These are phyloP conservation scores for Athene noctua DNA, from an alignment of 2,113 vertebrate species.

Conservation along the genomic window DNA sequence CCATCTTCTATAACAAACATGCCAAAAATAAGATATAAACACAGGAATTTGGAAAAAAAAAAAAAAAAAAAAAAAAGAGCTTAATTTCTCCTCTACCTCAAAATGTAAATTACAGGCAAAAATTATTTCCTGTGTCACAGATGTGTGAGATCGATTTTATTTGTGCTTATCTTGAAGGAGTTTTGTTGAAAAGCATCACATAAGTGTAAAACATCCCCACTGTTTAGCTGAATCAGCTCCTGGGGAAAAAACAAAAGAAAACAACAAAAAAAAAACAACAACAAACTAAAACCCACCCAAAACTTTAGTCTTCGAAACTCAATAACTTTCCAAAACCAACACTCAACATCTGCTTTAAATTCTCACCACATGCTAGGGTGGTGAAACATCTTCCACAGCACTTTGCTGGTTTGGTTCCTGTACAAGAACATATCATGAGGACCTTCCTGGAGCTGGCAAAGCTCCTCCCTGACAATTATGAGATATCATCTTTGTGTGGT, in stretches of 20 bases:
- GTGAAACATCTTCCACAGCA: background rate
- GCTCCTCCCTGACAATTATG: background rate
- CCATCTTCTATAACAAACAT: background rate
- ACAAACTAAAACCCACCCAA: background rate
- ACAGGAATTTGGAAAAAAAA: background rate
- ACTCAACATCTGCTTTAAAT: background rate
- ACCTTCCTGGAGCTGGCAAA: background rate
- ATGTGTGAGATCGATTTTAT: background rate
- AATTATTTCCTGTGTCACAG: background rate
- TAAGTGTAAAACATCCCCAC: background rate
- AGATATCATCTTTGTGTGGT: conserved; percentile 32
- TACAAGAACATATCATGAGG: background rate
- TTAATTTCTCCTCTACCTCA: background rate
- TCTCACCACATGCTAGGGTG: background rate
- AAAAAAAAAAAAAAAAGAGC: background rate
- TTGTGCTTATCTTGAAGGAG: background rate
- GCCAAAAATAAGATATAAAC: background rate
- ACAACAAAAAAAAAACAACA: background rate
- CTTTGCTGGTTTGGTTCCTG: background rate
- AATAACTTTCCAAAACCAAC: background rate
- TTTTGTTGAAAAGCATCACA: background rate
- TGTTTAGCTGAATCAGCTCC: background rate
- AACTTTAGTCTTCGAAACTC: background rate
- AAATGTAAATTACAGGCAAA: background rate
- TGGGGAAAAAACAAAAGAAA: background rate